Evolutionary conservation across 2,888 invertebrate species (phyloP).

Genomic region (Exephanes ischioxanthus): DNA sequence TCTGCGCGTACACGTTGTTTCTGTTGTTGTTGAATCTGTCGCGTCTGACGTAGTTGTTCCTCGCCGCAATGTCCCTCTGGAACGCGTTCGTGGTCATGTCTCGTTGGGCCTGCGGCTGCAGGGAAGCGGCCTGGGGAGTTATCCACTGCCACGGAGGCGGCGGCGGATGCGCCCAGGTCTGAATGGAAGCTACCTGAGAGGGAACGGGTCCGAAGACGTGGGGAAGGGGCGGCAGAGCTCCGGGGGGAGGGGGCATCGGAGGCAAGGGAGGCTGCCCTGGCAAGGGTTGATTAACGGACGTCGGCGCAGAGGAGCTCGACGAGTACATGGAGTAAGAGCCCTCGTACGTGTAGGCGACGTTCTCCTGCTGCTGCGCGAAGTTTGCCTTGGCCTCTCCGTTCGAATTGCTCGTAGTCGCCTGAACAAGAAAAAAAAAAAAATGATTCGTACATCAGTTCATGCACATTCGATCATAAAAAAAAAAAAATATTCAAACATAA

Average conservation of each 20-base stretch:
- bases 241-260: constrained; percentile 83
- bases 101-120: constrained; percentile 77
- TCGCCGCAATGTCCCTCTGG: constrained; percentile 78
- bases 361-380: constrained; percentile 71
- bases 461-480: background rate
- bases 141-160: constrained; percentile 83
- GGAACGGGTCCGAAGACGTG: constrained; percentile 79
- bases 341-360: constrained; percentile 78
- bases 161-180: constrained; percentile 78
- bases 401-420: constrained; percentile 75
- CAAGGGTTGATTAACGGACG: constrained; percentile 79
- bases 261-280: constrained; percentile 84
- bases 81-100: constrained; percentile 75
- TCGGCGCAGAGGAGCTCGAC: constrained; percentile 73
- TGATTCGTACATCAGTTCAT: background rate
- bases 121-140: constrained; percentile 78
- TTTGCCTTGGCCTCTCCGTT: constrained; percentile 76
- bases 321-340: constrained; percentile 78
- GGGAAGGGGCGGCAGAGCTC: constrained; percentile 79
- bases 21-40: constrained; percentile 81
- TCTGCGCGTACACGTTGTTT: constrained; percentile 78
- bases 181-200: constrained; percentile 80
- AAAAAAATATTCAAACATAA: background rate
- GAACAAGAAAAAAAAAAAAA: constrained; percentile 48
- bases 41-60: constrained; percentile 79